Percentiles rank a stretch among this genome's conserved stretches.
These are phyloP conservation scores for Ceyx cyanopectus DNA, from an alignment of 2,113 vertebrate genomes.

Conservation along the genomic window DNA sequence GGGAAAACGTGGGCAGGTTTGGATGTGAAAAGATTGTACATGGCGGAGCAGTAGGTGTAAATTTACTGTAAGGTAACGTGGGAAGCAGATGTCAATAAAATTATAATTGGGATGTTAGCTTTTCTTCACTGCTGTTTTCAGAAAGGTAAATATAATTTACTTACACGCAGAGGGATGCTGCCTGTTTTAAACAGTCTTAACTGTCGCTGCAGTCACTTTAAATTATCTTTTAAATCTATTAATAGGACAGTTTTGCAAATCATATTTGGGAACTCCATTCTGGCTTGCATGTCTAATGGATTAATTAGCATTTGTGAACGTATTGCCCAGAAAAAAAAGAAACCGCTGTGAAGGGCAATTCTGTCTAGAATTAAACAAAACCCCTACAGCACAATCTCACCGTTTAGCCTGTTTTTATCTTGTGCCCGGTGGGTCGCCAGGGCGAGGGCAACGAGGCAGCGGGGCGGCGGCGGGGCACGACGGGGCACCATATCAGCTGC, in stretches of 20 bases:
- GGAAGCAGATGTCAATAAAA: neutral
- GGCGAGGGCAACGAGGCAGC: fast-evolving
- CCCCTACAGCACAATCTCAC: no score
- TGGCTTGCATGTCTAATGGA: neutral
- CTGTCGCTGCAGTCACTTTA: neutral
- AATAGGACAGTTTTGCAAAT: neutral
- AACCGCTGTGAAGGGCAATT: neutral
- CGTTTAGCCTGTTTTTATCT: no score
- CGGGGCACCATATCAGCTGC: fast-evolving
- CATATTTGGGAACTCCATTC: neutral
- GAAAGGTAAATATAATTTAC: neutral
- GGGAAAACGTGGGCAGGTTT: neutral
- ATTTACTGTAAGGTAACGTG: neutral
- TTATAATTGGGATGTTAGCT: neutral
- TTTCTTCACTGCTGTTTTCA: neutral
- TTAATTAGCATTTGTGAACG: neutral
- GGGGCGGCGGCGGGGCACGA: fast-evolving
- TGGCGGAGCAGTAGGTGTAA: fast-evolving
- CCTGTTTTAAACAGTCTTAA: neutral
- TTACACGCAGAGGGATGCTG: neutral
- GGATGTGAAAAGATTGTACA: neutral
- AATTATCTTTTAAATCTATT: neutral
- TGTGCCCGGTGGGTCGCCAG: fast-evolving
- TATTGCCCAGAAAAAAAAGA: neutral
- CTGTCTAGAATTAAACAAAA: no score